Evolutionary conservation across 2,888 invertebrate genomes (phyloP), one percentile per base, ranked within the genome.

Genomic region (Apodemia duryi): DNA sequence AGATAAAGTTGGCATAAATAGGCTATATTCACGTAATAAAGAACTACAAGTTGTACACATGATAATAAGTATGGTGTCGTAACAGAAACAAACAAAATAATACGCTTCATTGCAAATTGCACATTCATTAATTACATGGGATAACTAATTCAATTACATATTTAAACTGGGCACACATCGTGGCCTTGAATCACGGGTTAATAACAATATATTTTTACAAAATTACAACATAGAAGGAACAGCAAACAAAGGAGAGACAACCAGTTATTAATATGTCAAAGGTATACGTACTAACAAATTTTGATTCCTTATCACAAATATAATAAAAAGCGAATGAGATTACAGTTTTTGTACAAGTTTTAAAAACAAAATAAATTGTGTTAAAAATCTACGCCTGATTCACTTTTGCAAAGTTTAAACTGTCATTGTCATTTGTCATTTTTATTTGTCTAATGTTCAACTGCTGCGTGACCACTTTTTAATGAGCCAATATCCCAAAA

Each of bases 121-220:
- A 68, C 41, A 51, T 57, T 63, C 68, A 64, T 38, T 60, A 29
- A 32, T 65, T 63, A 32, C 57, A 32, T 29, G 57, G 32, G 46
- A 60, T 51, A n/a, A 65, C 61, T 63, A 68, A 61, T 69, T 69
- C 71, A 72, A 73, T 76, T 74, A 72, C 76, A n/a, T n/a, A 77
- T 69, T 72, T 77, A 75, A 72, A 71, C 70, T 75, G 66, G 70
- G 66, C 69, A 77, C 73, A 74, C 68, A 72, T 69, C 65, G 68
- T 73, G 81, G 78, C 84, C 84, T 87, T 84, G 83, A 74, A 77
- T 84, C 83, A 84, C 80, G 80, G 85, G 83, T 81, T 77, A 78
- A 76, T 71, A 76, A 80, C 76, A 81, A 83, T 76, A 82, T 81
- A 76, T 76, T 73, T 73, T 75, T 71, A 72, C 63, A 73, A 72